Evolutionary conservation across 37 sponge, comb jelly and placozoan genomes (phyloP).

Genomic region (Lycopodina hypogea): DNA sequence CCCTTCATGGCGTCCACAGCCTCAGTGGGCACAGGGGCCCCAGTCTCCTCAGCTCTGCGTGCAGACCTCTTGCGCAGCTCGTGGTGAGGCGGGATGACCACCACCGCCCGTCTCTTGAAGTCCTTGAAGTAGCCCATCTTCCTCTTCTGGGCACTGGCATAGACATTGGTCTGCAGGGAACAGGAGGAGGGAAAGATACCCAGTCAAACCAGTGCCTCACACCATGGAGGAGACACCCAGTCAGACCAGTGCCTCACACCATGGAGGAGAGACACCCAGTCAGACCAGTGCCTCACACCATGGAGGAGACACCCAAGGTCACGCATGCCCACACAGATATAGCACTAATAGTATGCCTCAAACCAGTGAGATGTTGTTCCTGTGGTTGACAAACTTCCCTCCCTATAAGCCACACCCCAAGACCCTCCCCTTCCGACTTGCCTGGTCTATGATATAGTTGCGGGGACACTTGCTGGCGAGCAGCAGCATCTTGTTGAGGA

Average conservation of each 20-base stretch:
- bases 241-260: background rate
- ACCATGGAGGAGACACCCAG: background rate
- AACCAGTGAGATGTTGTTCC: too few relatives aligned
- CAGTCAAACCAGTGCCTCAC: too few relatives aligned
- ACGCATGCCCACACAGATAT: too few relatives aligned
- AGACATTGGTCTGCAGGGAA: conserved; percentile 77
- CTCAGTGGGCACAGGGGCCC: conserved; percentile 53
- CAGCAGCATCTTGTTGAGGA: conserved; percentile 68
- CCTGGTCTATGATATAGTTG: conserved; percentile 95
- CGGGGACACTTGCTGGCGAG: conserved; percentile 57
- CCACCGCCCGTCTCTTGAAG: conserved; percentile 69
- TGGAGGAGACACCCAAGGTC: too few relatives aligned
- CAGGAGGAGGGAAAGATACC: background rate
- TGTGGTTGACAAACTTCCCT: too few relatives aligned
- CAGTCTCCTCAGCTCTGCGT: conserved; percentile 47
- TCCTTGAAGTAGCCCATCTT: conserved; percentile 77
- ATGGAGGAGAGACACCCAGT: too few relatives aligned
- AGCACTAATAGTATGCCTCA: too few relatives aligned
- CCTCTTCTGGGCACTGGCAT: conserved; percentile 55
- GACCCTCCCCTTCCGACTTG: too few relatives aligned
- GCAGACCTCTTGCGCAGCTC: conserved; percentile 65
- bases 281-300: too few relatives aligned
- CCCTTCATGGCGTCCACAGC: conserved; percentile 81
- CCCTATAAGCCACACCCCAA: too few relatives aligned
- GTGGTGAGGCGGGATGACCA: conserved; percentile 68